Base-by-base conservation (phyloP, 2,113 vertebrate species). In the Lipophrys pholis region DNA sequence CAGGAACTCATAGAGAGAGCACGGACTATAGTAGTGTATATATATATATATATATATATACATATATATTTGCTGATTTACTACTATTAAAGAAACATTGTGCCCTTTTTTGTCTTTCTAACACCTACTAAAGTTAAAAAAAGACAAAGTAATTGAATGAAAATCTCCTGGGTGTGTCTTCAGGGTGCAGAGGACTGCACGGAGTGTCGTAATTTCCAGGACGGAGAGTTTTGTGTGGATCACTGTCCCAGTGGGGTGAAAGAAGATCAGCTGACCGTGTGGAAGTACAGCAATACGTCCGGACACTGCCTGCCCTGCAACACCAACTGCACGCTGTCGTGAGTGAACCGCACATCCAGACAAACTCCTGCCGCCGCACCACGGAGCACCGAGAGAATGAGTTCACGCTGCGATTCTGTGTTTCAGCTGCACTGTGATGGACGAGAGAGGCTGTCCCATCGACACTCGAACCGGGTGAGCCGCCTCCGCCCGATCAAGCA, bases 291-390 rank as follows among this genome's bases (percentile, higher is more conserved):
- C 0, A 96, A 99, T 0, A 94, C 94, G 0, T 93, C 95, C 0
- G 89, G 93, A 6, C 82, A 94, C 41, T 99, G 98, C 82, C 93
- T 97, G 83, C 82, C 93, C 1, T 99, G 98, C 76, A 94, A 94
- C 69, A 95, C 91, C 90, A 99, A 98, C 94, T 99, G 98, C 89
- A 96, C 95, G 2, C 94, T 95, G 66, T 95, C 94, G 97, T 98
- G 90, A 96, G 96, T 95, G 16, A 15, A 6, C 9, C 39, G 10
- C 51, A n/a, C 45, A 21, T 9, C 48, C 8, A 1, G 49, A 15
- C 7, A 45, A 38, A 14, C 12, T 62, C 5, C 17, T 41, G 48
- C 46, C n/a, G n/a, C n/a, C n/a, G n/a, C n/a, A 48, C 40, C 57
- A 16, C 10, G 15, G 11, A 11, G 9, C 8, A 30, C 39, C 11